Conservation (phyloP, 2,888 invertebrate genomes). For the Parthenolecanium corni region DNA sequence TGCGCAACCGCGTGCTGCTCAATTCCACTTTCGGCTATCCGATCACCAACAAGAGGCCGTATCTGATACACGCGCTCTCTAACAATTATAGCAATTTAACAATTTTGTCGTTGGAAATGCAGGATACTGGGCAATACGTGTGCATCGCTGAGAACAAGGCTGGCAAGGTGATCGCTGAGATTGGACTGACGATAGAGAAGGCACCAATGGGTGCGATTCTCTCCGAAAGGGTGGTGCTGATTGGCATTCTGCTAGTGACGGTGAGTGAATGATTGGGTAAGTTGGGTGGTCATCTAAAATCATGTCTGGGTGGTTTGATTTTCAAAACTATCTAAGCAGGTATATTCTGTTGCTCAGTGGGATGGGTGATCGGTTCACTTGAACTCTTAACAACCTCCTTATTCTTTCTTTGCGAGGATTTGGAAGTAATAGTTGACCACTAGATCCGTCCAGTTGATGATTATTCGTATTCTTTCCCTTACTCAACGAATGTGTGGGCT, state of each 20-base stretch:
- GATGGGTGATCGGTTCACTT: no score
- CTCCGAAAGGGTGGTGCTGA: constrained; percentile 50
- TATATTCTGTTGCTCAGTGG: no score
- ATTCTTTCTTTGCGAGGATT: no score
- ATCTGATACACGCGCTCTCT: constrained; percentile 43
- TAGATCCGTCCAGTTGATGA: no score
- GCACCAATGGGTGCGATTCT: constrained; percentile 40
- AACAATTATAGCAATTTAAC: constrained; percentile 61
- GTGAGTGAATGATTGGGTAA: not conserved
- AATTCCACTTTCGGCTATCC: constrained; percentile 37
- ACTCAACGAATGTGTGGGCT: no score
- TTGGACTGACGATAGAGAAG: constrained; percentile 52
- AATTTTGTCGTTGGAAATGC: constrained; percentile 57
- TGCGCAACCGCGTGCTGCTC: constrained; percentile 37
- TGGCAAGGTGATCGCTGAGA: constrained; percentile 60
- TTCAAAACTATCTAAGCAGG: no score
- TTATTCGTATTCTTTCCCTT: no score
- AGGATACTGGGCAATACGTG: constrained; percentile 63
- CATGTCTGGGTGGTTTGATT: no score
- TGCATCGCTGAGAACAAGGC: constrained; percentile 73
- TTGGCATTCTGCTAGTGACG: constrained; percentile 52
- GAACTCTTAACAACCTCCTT: no score
- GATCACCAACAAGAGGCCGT: constrained; percentile 44
- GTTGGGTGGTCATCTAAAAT: no score
- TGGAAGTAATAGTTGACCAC: no score